Base-by-base conservation (phyloP, 2,888 invertebrate genomes). In the Nemapogon koenigi region DNA sequence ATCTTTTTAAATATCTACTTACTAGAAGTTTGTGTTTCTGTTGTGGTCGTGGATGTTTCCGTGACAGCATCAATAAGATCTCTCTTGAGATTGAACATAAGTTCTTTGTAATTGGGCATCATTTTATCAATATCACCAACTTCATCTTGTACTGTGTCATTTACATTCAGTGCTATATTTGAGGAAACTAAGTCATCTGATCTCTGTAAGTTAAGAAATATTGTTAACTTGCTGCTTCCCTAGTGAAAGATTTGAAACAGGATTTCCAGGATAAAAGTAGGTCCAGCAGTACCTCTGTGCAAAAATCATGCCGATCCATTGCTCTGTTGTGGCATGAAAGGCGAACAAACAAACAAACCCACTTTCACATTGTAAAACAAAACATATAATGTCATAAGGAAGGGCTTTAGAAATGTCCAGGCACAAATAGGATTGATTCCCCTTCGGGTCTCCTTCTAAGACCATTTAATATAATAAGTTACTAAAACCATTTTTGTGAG, bases 31-130 rank as follows among this genome's bases (percentile, higher is more conserved):
- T 33, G 19, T 19, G 83, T 84, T 48, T 82, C 81, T 1, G 71
- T 67, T 8, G 75, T 62, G 15, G 49, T 57, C 16, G 72, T 79
- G 6, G 67, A 49, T 11, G 59, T 66, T 8, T 63, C 62, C 1
- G 73, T 70, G 25, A 88, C 78, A 31, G 85, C 83, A n/a, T 86
- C 84, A 35, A 90, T 72, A 1, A 91, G 66, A 45, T 89, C 85
- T 37, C 80, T 81, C 50, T 83, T 83, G 31, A 89, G 68, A 37
- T 78, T 81, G 41, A 83, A 81, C 45, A 87, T 76, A 2, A 89
- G 59, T 16, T 81, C 79, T 40, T 81, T 81, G 50, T 86, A 75
- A n/a, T 67, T 78, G 2, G 90, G 90, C 36, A 91, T 75, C 59
- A 89, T 60, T 36, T 79, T 75, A 26, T 81, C 80, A 43, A 91